Base-by-base conservation (phyloP, 1,140 invertebrate species). In the Drosophila ohnishii region DNA sequence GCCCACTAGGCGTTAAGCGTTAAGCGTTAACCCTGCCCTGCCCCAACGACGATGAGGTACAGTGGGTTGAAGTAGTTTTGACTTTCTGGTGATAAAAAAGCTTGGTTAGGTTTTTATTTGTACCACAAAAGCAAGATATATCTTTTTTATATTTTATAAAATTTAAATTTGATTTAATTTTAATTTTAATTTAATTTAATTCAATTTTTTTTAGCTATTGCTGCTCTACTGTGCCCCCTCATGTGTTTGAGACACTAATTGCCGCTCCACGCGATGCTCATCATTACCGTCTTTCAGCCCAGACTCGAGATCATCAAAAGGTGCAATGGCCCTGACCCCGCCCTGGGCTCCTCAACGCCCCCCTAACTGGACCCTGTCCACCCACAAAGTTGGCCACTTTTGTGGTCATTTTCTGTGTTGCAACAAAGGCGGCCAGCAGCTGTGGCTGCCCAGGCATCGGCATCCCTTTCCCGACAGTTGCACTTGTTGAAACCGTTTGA, bases 201-300 rank as follows among this genome's bases (percentile, higher is more conserved):
- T 45, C 1, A 14, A 45, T 11, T 1, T 4, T 4, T 5, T 11
- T 6, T 1, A 13, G 10, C 5, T 13, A 0, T 7, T 0, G 19
- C 13, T 25, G 14, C 4, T 42, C 22, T 19, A 60, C 51, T 58
- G 55, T 37, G 42, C 50, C 56, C 53, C 53, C 65, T 67, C 63
- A 78, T 71, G 75, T 82, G 47, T 65, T 44, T 64, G 83, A 70
- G 63, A 82, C 78, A 73, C 83, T 86, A 86, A 86, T 87, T 86
- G 83, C 66, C 72, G 80, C 75, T 76, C 71, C 83, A 86, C 83
- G 78, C 78, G 75, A 79, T 75, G 83, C 64, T 71, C 34, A 64
- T 48, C 39, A 58, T 58, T 51, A 64, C 34, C 67, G 51, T 72
- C 32, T 53, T 35, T 11, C n/a, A 39, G 9, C 34, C 32, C 5